These are phyloP conservation scores for Linyphia triangularis DNA, from an alignment of 2,888 invertebrate species.

Conservation along the genomic window DNA sequence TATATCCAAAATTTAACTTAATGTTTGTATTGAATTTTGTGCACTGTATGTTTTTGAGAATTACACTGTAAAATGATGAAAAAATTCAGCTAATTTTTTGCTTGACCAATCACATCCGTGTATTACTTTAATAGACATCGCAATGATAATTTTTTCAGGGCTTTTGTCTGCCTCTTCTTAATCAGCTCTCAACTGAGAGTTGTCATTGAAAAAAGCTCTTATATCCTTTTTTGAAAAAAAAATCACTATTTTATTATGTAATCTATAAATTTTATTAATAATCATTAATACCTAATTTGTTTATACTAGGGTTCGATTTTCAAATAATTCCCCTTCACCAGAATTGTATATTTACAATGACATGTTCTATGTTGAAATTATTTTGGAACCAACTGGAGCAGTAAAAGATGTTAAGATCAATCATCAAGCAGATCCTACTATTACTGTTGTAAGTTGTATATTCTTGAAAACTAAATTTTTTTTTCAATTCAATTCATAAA, in stretches of 20 bases:
- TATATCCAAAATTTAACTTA: too few species aligned
- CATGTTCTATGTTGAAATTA: constrained; percentile 96
- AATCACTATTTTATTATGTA: neutral
- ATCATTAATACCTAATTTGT: neutral
- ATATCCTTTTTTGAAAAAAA: neutral
- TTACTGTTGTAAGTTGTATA: constrained; percentile 74
- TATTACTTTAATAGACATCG: too few species aligned
- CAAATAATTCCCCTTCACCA: constrained; percentile 88
- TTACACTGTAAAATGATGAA: too few species aligned
- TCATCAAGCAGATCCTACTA: constrained; percentile 83
- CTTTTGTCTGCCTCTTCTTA: too few species aligned
- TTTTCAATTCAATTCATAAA: neutral
- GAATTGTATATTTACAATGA: constrained; percentile 95
- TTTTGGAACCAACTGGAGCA: constrained; percentile 89
- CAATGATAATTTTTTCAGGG: too few species aligned
- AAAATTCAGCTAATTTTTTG: too few species aligned
- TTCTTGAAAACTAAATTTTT: neutral
- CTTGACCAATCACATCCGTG: too few species aligned
- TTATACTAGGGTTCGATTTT: constrained; percentile 88
- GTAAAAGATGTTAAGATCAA: constrained; percentile 95
- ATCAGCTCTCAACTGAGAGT: too few species aligned
- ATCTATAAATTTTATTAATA: neutral
- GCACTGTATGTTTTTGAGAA: too few species aligned
- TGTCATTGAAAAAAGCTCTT: neutral
- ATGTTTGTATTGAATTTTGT: too few species aligned